Evolutionary conservation across 64 coral and sea anemone genomes (phyloP).

Genomic region (Dendronephthya gigantea): DNA sequence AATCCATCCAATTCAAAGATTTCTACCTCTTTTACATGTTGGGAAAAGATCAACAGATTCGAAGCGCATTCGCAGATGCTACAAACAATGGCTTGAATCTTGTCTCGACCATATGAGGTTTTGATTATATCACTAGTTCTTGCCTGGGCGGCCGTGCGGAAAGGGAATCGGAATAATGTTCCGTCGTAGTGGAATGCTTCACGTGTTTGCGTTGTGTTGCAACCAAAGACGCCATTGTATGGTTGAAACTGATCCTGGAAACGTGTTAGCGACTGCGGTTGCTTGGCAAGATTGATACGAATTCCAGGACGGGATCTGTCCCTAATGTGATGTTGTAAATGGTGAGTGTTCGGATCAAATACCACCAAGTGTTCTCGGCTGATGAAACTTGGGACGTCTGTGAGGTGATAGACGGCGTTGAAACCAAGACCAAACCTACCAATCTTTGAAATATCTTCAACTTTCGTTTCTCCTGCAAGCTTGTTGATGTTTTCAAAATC

Average conservation of each 20-base stretch:
- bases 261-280: constrained; percentile 38
- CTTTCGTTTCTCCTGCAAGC: constrained; percentile 66
- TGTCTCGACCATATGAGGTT: constrained; percentile 51
- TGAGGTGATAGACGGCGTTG: constrained; percentile 64
- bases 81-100: constrained; percentile 34
- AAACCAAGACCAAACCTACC: constrained; percentile 88
- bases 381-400: constrained; percentile 88
- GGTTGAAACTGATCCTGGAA: constrained; percentile 84
- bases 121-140: constrained; percentile 67
- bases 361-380: constrained; percentile 71
- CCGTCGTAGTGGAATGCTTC: constrained; percentile 59
- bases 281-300: constrained; percentile 58
- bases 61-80: constrained; percentile 43
- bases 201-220: constrained; percentile 23
- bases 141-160: constrained; percentile 65
- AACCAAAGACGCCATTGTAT: constrained; percentile 69
- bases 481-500: constrained; percentile 98
- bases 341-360: constrained; percentile 73
- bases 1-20: constrained; percentile 39
- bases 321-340: constrained; percentile 67
- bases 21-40: constrained; percentile 49
- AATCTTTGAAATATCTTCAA: constrained; percentile 49
- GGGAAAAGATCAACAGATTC: constrained; percentile 57
- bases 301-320: constrained; percentile 70
- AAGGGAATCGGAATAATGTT: constrained; percentile 79